A percentile compares a stretch with the other conserved stretches of the same genome.
phyloP scores from a whole-genome alignment of 2,888 invertebrate species.

The Alsophila aescularia region DNA sequence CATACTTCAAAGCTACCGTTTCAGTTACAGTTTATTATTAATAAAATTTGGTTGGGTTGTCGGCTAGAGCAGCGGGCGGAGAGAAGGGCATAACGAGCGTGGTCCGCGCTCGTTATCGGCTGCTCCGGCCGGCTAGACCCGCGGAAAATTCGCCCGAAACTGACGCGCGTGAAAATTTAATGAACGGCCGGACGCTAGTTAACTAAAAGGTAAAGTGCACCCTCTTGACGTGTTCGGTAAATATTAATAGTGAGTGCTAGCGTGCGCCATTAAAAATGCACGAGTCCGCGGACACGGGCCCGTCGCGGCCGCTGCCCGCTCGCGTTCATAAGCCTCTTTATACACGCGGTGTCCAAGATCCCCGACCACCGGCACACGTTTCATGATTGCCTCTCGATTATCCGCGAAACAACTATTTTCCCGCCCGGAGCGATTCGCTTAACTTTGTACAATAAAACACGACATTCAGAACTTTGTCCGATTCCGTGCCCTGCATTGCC shows the following conservation, averaged over 20 bases:
- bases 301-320: conserved; percentile 43
- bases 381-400: conserved; percentile 48
- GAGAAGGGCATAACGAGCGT: conserved; percentile 66
- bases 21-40: conserved; percentile 84
- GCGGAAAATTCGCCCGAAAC: conserved; percentile 84
- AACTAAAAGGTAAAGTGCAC: conserved; percentile 85
- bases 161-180: conserved; percentile 85
- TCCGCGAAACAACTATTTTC: conserved; percentile 54
- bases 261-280: conserved; percentile 83
- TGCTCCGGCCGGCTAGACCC: conserved; percentile 77
- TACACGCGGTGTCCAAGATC: conserved; percentile 55
- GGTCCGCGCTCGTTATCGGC: conserved; percentile 71
- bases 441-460: conserved; percentile 76
- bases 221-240: conserved; percentile 85
- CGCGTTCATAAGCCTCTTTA: conserved; percentile 74
- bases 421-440: conserved; percentile 52
- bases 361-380: conserved; percentile 36
- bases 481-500: conserved; percentile 66
- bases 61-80: conserved; percentile 44
- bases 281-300: conserved; percentile 78
- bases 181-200: conserved; percentile 85
- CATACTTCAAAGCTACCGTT: conserved; percentile 80
- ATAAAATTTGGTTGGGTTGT: conserved; percentile 80
- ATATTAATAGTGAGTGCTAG: conserved; percentile 83
- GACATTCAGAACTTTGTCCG: conserved; percentile 72